phyloP scores from a whole-genome alignment of 2,797 vertebrate species.

The Enoplosus armatus region DNA sequence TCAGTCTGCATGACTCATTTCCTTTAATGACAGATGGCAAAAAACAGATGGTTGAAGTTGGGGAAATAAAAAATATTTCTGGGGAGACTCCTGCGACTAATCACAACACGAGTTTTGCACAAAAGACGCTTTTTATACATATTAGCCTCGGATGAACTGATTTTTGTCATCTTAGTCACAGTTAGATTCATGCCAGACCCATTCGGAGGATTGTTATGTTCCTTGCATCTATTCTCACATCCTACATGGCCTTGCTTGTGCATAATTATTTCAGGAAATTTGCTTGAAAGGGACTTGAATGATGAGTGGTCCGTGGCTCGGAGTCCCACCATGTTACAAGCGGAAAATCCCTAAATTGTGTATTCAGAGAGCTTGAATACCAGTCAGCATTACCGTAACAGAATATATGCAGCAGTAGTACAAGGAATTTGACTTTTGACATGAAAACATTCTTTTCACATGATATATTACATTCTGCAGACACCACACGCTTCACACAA shows the following conservation, averaged over 20 bases:
- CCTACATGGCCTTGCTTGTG: neutral
- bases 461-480: slow-evolving; percentile 24
- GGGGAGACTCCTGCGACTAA: slow-evolving; percentile 9
- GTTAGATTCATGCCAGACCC: neutral
- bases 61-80: slow-evolving; percentile 17
- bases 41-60: slow-evolving; percentile 59
- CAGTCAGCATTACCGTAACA: slow-evolving; percentile 7
- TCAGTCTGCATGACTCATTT: slow-evolving; percentile 55
- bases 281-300: neutral
- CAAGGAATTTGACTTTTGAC: slow-evolving; percentile 3
- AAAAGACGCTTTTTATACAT: slow-evolving; percentile 7
- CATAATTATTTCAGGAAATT: slow-evolving; percentile 21
- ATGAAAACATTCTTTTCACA: slow-evolving; percentile 28
- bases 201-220: neutral
- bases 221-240: neutral
- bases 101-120: slow-evolving; percentile 12
- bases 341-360: slow-evolving; percentile 44
- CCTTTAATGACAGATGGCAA: slow-evolving; percentile 59
- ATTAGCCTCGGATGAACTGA: neutral
- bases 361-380: slow-evolving; percentile 17
- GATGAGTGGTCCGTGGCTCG: neutral
- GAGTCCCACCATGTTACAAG: slow-evolving; percentile 32
- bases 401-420: neutral
- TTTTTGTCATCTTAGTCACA: neutral
- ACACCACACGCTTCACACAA: slow-evolving; percentile 9